Percentiles rank a stretch among this genome's conserved stretches.
Conservation (phyloP, 2,797 vertebrate genomes). For the Lophius americanus region DNA sequence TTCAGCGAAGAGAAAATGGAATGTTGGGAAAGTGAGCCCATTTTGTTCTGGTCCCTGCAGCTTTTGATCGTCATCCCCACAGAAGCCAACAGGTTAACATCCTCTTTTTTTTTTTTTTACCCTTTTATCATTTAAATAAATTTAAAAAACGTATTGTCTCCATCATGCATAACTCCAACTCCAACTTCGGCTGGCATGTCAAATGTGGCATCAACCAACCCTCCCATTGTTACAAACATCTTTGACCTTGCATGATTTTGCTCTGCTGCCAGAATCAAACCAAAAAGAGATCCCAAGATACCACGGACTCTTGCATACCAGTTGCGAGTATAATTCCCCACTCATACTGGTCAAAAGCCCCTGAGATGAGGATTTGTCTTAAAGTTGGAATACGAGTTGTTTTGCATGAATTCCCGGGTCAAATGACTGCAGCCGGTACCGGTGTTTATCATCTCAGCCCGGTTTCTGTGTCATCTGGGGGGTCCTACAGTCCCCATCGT, state of each 20-base stretch:
- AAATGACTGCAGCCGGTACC: no score
- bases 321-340: no score
- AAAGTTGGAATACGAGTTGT: no score
- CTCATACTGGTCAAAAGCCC: no score
- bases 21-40: neutral
- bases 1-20: conserved; percentile 1
- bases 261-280: neutral
- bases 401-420: no score
- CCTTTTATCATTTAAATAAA: neutral
- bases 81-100: conserved; percentile 1
- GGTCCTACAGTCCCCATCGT: no score
- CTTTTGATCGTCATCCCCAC: conserved; percentile 1
- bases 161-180: neutral
- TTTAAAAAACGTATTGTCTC: neutral
- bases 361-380: no score
- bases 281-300: neutral
- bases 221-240: neutral
- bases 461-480: no score
- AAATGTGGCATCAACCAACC: no score
- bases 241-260: neutral
- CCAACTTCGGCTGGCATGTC: neutral
- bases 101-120: neutral
- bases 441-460: no score
- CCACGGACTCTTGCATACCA: neutral
- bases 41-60: conserved; percentile 6